These are phyloP conservation scores for Babyrousa celebensis DNA, from an alignment of 2,797 vertebrate genomes.

Conservation along the genomic window DNA sequence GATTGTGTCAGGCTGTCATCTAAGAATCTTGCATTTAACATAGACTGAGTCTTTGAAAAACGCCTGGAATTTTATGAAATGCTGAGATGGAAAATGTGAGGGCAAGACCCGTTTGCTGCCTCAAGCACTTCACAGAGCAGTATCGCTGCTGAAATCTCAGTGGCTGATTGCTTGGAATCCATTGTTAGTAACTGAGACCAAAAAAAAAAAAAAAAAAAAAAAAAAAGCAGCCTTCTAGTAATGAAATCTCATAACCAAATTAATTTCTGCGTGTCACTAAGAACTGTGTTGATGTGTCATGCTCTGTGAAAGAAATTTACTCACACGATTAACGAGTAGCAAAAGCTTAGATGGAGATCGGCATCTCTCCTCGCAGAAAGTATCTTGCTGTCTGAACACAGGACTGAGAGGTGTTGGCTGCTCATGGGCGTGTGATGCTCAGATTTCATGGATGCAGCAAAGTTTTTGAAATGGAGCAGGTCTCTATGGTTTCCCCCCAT, in stretches of 20 bases:
- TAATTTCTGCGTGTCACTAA: constrained; percentile 26
- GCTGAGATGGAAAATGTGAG: not conserved
- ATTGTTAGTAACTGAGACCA: constrained; percentile 24
- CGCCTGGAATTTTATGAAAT: not conserved
- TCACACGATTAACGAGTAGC: not conserved
- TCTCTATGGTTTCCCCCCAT: too few species aligned
- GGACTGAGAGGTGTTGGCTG: not conserved
- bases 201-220: constrained; percentile 29
- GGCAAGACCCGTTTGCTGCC: not conserved
- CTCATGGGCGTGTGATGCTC: not conserved
- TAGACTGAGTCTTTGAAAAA: not conserved
- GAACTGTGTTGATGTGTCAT: not conserved
- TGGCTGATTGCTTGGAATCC: constrained; percentile 17
- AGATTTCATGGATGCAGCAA: not conserved
- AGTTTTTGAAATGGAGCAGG: too few species aligned
- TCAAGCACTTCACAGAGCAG: not conserved
- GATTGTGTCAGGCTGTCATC: not conserved
- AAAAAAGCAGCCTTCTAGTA: not conserved
- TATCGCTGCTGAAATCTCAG: constrained; percentile 44
- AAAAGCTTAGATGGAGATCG: not conserved
- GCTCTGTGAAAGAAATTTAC: constrained; percentile 12
- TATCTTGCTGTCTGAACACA: not conserved
- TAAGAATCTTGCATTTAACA: not conserved
- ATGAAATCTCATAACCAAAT: not conserved
- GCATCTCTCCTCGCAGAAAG: not conserved